A percentile compares a stretch with the other conserved stretches of the same genome.
These are phyloP conservation scores for Porites cylindrica DNA, from an alignment of 92 coral and sea anemone genomes.

Conservation along the genomic window DNA sequence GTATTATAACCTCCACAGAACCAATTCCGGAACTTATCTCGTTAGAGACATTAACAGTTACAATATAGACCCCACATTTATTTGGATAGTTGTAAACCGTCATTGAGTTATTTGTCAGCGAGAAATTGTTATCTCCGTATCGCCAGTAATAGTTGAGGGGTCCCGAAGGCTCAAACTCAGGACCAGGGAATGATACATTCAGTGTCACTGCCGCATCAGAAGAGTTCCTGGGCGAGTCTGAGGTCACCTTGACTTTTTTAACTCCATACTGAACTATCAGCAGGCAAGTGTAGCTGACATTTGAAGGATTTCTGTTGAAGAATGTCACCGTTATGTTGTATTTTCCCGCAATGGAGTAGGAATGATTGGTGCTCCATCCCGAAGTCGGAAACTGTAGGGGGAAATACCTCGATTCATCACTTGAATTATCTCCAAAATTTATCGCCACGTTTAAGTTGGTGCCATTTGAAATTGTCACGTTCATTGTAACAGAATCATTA, in stretches of 20 bases:
- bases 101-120: neutral
- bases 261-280: slow-evolving; percentile 64
- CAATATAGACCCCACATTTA: slow-evolving; percentile 54
- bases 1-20: slow-evolving; percentile 31
- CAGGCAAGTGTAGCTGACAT: slow-evolving; percentile 35
- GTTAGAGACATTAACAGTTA: slow-evolving; percentile 65
- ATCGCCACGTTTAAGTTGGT: slow-evolving; percentile 68
- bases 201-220: slow-evolving; percentile 40
- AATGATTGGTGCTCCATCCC: slow-evolving; percentile 46
- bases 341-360: slow-evolving; percentile 52
- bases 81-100: slow-evolving; percentile 43
- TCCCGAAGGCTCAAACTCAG: slow-evolving; percentile 20
- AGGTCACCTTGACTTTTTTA: slow-evolving; percentile 28
- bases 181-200: slow-evolving; percentile 28
- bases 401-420: neutral
- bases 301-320: slow-evolving; percentile 38
- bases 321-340: slow-evolving; percentile 52
- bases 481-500: slow-evolving; percentile 59
- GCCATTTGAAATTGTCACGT: slow-evolving; percentile 50
- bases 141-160: slow-evolving; percentile 39
- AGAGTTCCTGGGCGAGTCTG: slow-evolving; percentile 71
- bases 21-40: slow-evolving; percentile 33
- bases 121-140: slow-evolving; percentile 56
- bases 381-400: slow-evolving; percentile 45
- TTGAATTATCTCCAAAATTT: slow-evolving; percentile 66